These are phyloP conservation scores for Rhagonycha lutea DNA, from an alignment of 2,888 invertebrate genomes.

Conservation along the genomic window DNA sequence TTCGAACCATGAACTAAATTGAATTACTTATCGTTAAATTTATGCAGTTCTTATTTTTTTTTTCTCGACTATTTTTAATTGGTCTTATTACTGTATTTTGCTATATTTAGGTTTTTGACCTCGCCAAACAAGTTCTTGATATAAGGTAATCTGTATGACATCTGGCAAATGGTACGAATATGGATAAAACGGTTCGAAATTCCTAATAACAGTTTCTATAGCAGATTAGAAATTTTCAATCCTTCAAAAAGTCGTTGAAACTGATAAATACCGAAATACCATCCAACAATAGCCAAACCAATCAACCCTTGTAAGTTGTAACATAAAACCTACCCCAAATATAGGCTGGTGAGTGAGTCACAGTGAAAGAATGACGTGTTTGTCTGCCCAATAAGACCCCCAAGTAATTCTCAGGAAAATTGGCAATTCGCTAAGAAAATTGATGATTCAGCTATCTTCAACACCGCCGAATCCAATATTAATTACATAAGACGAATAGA, in stretches of 20 bases:
- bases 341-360: background rate
- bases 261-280: too few species aligned
- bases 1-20: background rate
- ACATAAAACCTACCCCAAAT: background rate
- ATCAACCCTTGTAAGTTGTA: background rate
- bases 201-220: slow-evolving; percentile 12
- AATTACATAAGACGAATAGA: background rate
- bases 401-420: background rate
- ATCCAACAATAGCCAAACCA: background rate
- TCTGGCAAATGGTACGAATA: slow-evolving; percentile 20
- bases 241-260: background rate
- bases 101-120: slow-evolving; percentile 17
- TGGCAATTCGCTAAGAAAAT: background rate
- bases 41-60: background rate
- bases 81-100: slow-evolving; percentile 1
- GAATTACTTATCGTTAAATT: background rate
- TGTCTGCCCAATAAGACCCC: background rate
- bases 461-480: background rate
- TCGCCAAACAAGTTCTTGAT: slow-evolving; percentile 8
- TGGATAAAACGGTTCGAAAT: slow-evolving; percentile 13
- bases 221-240: background rate
- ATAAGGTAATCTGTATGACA: slow-evolving; percentile 15
- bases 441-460: background rate
- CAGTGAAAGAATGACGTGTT: background rate
- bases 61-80: background rate